Base-by-base conservation (phyloP, 1,140 invertebrate species). In the Sitodiplosis mosellana region DNA sequence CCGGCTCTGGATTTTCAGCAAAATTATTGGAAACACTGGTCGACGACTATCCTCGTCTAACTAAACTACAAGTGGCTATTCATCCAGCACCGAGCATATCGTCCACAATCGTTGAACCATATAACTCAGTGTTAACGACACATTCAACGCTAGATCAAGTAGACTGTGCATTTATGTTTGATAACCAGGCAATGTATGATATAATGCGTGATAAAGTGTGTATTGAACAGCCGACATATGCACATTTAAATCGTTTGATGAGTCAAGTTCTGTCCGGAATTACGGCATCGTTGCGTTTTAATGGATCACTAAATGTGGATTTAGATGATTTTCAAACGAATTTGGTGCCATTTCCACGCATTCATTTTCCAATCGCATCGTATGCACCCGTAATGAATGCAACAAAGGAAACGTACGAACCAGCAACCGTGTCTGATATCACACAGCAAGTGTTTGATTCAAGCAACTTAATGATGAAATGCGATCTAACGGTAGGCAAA, bases 151-250 rank as follows among this genome's bases (percentile, higher is more conserved):
- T 83, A 48, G 72, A 78, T 50, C 74, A 81, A 54, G 79, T 75
- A 2, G 78, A 80, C 60, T 83, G 80, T 57, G 74, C 77, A 4
- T 83, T 85, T 56, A 80, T 82, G 71, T 76, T 84, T 3, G 81
- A 85, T 66, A 80, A 84, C 56, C 81, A 86, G 56, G 82, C 81
- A 41, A 82, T 87, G 41, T 83, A 81, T 60, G 80, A 83, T 57
- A 80, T 83, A 56, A 82, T 79, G 58, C 63, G 71, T 42, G 60
- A 74, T 46, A 75, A 78, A 34, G 59, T 81, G 27, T 74, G 71
- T 65, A 77, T 81, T 47, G 73, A 76, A 46, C 55, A 77, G 15
- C 78, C 78, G 0, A 77, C 75, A 1, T 81, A 81, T 54, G 78
- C 75, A 14, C 80, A 79, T 57, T 63, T 81, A 33, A 80, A 81